Conservation (phyloP, 1,140 invertebrate genomes). For the Lucilia sericata region DNA sequence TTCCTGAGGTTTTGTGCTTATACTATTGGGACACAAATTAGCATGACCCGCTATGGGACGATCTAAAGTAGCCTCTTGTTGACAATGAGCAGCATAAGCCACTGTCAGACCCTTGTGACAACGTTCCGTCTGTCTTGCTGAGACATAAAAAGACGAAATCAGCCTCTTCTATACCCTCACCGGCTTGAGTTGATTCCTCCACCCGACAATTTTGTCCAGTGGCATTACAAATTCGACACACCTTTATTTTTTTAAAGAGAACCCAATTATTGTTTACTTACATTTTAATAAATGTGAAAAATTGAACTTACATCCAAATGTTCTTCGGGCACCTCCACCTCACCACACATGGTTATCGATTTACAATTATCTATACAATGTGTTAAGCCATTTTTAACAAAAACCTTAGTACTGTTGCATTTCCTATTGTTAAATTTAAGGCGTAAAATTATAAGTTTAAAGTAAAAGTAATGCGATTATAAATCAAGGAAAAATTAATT, state of each 20-base stretch:
- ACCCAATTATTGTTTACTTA: background rate
- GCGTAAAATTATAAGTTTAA: background rate
- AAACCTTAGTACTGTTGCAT: constrained; percentile 84
- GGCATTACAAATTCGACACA: constrained; percentile 86
- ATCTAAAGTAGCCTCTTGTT: constrained; percentile 93
- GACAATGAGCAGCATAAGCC: constrained; percentile 98
- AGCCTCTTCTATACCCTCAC: constrained; percentile 83
- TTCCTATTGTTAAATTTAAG: constrained; percentile 72
- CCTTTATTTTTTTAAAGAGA: constrained; percentile 68
- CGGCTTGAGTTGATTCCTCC: constrained; percentile 66
- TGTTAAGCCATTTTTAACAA: constrained; percentile 83
- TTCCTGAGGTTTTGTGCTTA: constrained; percentile 93
- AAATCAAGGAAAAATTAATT: background rate
- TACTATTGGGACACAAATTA: constrained; percentile 96
- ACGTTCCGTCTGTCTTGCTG: constrained; percentile 90
- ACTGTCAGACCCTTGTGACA: constrained; percentile 91
- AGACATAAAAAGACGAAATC: constrained; percentile 99
- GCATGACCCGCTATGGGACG: constrained; percentile 98
- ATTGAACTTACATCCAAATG: constrained; percentile 88
- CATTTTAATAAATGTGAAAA: background rate
- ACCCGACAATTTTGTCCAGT: constrained; percentile 83
- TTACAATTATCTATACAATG: constrained; percentile 92
- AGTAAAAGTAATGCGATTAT: background rate
- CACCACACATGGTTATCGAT: constrained; percentile 90
- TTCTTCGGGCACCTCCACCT: constrained; percentile 89